phyloP scores from a whole-genome alignment of 2,113 vertebrate genomes.

The Oncorhynchus kisutch region DNA sequence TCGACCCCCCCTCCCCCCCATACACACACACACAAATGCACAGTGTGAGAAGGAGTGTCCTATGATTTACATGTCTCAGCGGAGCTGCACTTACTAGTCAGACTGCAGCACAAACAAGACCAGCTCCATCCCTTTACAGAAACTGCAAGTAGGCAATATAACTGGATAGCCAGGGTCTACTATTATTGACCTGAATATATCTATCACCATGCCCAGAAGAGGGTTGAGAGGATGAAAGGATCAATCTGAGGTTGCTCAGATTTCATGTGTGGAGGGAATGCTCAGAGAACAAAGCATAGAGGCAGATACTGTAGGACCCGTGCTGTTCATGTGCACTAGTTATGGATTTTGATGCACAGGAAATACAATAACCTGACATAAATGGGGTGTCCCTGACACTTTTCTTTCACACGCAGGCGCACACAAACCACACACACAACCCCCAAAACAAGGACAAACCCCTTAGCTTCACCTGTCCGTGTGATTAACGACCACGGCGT shows the following conservation, averaged over 20 bases:
- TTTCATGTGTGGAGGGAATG: not conserved
- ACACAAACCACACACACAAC: slow-evolving; percentile 6
- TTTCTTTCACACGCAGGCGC: not conserved
- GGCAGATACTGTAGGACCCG: not conserved
- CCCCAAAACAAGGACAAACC: not conserved
- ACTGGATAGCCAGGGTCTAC: not conserved
- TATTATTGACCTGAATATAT: not conserved
- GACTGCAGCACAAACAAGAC: too few relatives aligned
- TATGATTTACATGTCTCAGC: too few relatives aligned
- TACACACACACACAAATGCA: too few relatives aligned
- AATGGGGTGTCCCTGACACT: not conserved
- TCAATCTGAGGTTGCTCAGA: not conserved
- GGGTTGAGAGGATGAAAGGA: not conserved
- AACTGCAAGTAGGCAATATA: too few relatives aligned
- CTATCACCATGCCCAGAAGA: not conserved
- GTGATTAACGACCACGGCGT: not conserved
- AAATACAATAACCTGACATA: too few relatives aligned
- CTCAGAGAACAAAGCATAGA: not conserved
- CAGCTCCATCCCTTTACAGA: too few relatives aligned
- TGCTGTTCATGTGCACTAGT: not conserved
- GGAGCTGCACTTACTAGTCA: too few relatives aligned
- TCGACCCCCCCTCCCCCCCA: too few relatives aligned
- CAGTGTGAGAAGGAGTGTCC: too few relatives aligned
- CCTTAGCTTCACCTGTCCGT: not conserved
- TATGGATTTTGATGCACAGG: not conserved